Percentiles rank a stretch among this genome's conserved stretches.
Evolutionary conservation across 2,888 invertebrate species (phyloP).

Genomic region (Xestia ashworthii): DNA sequence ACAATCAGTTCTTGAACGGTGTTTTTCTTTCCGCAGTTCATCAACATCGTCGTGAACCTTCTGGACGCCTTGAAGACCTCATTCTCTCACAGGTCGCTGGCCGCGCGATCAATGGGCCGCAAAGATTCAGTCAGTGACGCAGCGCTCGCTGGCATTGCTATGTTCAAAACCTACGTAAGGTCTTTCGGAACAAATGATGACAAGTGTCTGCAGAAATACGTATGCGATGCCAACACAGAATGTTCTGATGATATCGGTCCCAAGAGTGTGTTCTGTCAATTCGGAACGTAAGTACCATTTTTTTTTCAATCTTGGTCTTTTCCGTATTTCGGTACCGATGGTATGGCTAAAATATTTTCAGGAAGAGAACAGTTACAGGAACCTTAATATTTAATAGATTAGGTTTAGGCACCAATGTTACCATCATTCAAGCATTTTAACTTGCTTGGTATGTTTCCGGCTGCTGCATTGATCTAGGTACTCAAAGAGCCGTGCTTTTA

Average conservation of each 20-base stretch:
- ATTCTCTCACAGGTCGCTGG: slow-evolving; percentile 96
- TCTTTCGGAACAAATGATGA: slow-evolving; percentile 95
- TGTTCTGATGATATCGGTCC: slow-evolving; percentile 95
- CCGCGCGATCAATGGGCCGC: slow-evolving; percentile 95
- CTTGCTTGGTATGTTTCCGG: slow-evolving; percentile 7
- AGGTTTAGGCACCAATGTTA: not conserved
- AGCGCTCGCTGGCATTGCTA: slow-evolving; percentile 95
- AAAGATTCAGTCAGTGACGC: slow-evolving; percentile 98
- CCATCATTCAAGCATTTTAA: slow-evolving; percentile 2
- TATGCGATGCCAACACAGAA: slow-evolving; percentile 97
- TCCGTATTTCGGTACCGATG: not conserved
- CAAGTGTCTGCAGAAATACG: slow-evolving; percentile 96
- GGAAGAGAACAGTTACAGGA: not conserved
- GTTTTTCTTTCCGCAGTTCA: slow-evolving; percentile 91
- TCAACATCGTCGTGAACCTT: slow-evolving; percentile 97
- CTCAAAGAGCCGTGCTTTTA: not conserved
- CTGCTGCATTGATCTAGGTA: not conserved
- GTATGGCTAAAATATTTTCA: not conserved
- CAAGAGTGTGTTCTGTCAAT: slow-evolving; percentile 97
- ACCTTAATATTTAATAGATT: not conserved
- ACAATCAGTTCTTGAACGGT: slow-evolving; percentile 1
- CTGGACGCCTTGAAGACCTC: slow-evolving; percentile 98
- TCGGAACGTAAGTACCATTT: slow-evolving; percentile 95
- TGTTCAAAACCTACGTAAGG: slow-evolving; percentile 97
- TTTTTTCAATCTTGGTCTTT: not conserved